Evolutionary conservation across 2,113 vertebrate genomes (phyloP).

Genomic region (Indicator maculatus): DNA sequence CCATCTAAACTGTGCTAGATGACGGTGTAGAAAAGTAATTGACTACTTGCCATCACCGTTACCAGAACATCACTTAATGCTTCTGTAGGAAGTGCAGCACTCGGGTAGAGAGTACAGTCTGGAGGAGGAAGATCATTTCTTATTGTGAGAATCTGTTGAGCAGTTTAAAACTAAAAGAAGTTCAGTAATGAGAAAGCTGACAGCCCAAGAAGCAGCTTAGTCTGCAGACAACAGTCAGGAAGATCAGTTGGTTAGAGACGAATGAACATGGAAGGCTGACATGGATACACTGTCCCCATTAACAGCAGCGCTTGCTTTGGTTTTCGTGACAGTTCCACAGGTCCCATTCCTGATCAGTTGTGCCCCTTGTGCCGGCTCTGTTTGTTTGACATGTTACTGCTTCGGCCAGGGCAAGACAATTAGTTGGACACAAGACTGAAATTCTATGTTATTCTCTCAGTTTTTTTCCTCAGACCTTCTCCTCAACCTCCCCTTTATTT

Average conservation of each 20-base stretch:
- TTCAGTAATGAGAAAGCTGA: constrained; percentile 45
- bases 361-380: fast-evolving
- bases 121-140: constrained; percentile 8
- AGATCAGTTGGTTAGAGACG: neutral
- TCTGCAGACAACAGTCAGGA: constrained; percentile 23
- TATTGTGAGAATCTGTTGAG: constrained; percentile 45
- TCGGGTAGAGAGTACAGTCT: constrained; percentile 39
- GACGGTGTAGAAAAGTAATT: constrained; percentile 14
- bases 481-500: too few species aligned
- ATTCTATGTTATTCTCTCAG: neutral
- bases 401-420: neutral
- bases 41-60: constrained; percentile 38
- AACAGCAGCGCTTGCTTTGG: neutral
- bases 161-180: constrained; percentile 23
- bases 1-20: constrained; percentile 64
- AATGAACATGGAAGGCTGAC: neutral
- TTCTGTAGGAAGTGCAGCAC: constrained; percentile 21
- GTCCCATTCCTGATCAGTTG: neutral
- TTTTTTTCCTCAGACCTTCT: fast-evolving
- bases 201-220: constrained; percentile 5
- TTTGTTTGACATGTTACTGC: neutral
- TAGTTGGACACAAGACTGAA: neutral
- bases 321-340: neutral
- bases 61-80: neutral
- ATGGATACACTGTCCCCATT: neutral